Evolutionary conservation across 2,888 invertebrate genomes (phyloP), one percentile per base, ranked within the genome.

Genomic region (Acleris holmiana): DNA sequence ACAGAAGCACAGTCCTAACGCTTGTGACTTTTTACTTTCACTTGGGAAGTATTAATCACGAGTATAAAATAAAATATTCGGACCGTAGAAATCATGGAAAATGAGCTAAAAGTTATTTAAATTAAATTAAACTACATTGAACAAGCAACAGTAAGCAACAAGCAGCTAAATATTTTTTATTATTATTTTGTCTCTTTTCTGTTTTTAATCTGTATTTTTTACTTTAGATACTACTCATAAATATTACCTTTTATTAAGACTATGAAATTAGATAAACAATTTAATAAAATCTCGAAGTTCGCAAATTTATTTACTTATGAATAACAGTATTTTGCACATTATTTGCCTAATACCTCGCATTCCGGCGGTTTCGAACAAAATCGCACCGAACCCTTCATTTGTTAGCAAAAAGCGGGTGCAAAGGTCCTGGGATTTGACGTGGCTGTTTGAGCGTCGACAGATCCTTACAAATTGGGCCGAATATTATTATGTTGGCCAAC

Each of bases 11-110:
- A 56, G 25, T 40, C 55, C 23, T 25, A 62, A 67, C 58, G 55
- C 54, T 53, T 61, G 57, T 66, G 67, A 71, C 70, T 72, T 70
- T 71, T 67, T 69, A 69, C 66, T 58, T 61, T 49, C 51, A 66
- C 61, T 40, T 48, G 13, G 13, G 0, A 21, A 47, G 61, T 53
- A 47, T 47, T 53, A 47, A n/a, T 61, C 46, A 53, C 47, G 4
- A 44, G 18, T 61, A 23, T 41, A 46, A 53, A 53, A 13, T 3
- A 13, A 35, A 35, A 35, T 35, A 35, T 13, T 35, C 13, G 35
- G 4, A 35, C 35, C 13, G 35, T 35, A 13, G 35, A 13, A 4
- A 4, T 35, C 13, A 13, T 35, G 13, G 13, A 13, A 10, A 13
- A 35, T 8, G 10, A 29, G 2, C 7, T 25, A 29, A 10, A 8